These are phyloP conservation scores for Psilopsiagon aurifrons DNA, from an alignment of 2,113 vertebrate species.

Conservation along the genomic window DNA sequence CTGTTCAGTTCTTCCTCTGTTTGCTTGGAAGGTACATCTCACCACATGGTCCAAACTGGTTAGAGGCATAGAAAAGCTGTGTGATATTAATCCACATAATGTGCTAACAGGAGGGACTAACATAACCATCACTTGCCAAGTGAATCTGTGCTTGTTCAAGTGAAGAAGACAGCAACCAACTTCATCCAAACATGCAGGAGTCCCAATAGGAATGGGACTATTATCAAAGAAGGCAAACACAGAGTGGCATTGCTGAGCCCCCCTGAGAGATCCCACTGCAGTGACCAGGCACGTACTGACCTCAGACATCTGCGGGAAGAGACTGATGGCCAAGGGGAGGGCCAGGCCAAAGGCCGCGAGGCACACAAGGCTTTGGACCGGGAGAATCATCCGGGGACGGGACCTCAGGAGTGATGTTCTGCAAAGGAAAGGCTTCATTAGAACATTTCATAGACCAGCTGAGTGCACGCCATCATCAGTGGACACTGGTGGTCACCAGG, in stretches of 20 bases:
- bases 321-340: constrained; percentile 93
- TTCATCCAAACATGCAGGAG: not conserved
- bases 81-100: not conserved
- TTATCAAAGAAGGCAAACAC: not conserved
- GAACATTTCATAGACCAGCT: accelerated
- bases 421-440: constrained; percentile 9
- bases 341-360: constrained; percentile 90
- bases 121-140: not conserved
- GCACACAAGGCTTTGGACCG: constrained; percentile 90
- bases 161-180: not conserved
- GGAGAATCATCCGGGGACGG: constrained; percentile 81
- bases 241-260: not conserved
- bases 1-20: not conserved
- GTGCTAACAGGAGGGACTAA: not conserved
- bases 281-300: constrained; percentile 66
- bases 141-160: not conserved
- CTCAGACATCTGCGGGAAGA: constrained; percentile 96
- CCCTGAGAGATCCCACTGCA: not conserved
- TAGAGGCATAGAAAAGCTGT: not conserved
- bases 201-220: not conserved
- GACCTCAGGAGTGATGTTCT: constrained; percentile 86
- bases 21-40: not conserved
- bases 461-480: accelerated
- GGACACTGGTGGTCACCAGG: not conserved
- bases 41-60: not conserved